Evolutionary conservation across 2,888 invertebrate species (phyloP), one percentile per base, ranked within the genome.

Genomic region (Tipula confusa): DNA sequence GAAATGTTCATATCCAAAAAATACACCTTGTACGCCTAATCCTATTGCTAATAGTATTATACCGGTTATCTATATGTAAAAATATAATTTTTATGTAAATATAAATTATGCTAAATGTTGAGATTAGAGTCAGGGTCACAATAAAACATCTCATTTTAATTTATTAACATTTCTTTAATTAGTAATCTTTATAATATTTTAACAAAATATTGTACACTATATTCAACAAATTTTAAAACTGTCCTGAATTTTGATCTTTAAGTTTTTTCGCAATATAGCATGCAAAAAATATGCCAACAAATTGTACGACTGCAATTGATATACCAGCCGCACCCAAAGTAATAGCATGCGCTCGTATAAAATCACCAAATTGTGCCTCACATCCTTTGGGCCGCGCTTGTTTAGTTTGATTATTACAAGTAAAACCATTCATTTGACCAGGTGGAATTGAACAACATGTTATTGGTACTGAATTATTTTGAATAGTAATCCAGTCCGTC

Each of bases 31-130:
- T 83, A 94, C 93, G 1, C 93, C 93, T 36, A 93, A 92, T 84
- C 96, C 96, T 83, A 94, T 93, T 33, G 93, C 92, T 85, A 97
- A 91, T 84, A 97, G 89, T 84, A 94, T 93, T 85, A 96, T 92
- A 43, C 96, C 97, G 79, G 95, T 94, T 86, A 96, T 91, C 96
- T 97, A 92, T 87, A n/a, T n/a, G n/a, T n/a, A 24, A 64, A 43
- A 43, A 43, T 43, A n/a, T n/a, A 43, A 43, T 1, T 15, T 29
- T 84, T 18, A 36, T n/a, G n/a, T 81, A 84, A 38, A 28, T 81
- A 79, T 24, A 31, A 48, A 64, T 7, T 38, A 64, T 6, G 18
- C 4, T 82, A 31, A 29, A 29, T 13, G 29, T n/a, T 43, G 2
- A 3, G n/a, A 2, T 11, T 64, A 24, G 3, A 64, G 9, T 64